These are phyloP conservation scores for Psilopsiagon aymara DNA, from an alignment of 2,113 vertebrate species.

Conservation along the genomic window DNA sequence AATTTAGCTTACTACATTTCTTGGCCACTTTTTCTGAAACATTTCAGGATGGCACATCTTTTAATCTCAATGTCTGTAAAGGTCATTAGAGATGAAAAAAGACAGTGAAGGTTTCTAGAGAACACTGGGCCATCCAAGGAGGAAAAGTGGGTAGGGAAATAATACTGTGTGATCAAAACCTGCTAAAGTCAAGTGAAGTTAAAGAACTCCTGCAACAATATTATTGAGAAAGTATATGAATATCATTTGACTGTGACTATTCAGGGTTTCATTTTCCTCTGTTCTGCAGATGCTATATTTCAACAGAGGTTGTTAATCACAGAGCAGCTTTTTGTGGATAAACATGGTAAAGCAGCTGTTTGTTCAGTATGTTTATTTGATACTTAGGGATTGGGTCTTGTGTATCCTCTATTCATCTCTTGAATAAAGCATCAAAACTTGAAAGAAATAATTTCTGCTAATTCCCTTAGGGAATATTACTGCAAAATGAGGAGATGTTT, in stretches of 20 bases:
- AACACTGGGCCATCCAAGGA: not conserved
- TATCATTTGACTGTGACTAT: not conserved
- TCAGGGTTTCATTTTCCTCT: not conserved
- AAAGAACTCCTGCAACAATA: not conserved
- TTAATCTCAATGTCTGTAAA: not conserved
- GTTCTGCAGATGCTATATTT: not conserved
- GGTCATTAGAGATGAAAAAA: not conserved
- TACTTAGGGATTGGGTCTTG: not conserved
- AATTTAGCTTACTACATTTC: not conserved
- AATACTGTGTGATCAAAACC: not conserved
- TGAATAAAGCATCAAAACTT: not conserved
- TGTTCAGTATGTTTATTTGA: not conserved
- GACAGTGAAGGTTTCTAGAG: not conserved
- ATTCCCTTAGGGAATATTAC: not conserved
- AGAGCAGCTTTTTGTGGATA: not conserved
- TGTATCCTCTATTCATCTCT: not conserved
- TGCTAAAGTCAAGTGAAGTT: not conserved
- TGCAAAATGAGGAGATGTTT: not conserved
- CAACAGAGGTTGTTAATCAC: not conserved
- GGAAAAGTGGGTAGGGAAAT: not conserved
- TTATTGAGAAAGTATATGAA: not conserved
- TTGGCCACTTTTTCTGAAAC: not conserved
- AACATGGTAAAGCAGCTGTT: not conserved
- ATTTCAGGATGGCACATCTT: not conserved
- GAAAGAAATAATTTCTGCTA: not conserved